Conservation (phyloP, 2,797 vertebrate species). For the Schizopygopsis malacanthus region DNA sequence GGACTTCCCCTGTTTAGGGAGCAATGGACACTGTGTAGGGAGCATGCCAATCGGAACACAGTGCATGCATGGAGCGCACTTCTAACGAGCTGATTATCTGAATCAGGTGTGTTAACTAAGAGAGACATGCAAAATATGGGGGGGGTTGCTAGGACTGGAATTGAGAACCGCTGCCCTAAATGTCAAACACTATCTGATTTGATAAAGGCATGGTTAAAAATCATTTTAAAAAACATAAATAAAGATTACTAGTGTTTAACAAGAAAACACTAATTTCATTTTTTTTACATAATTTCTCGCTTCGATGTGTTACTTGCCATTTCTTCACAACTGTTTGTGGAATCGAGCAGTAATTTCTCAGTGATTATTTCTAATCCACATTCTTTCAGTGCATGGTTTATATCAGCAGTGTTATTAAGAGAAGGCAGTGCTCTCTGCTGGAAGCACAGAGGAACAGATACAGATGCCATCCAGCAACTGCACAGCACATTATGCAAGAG, state of each 20-base stretch:
- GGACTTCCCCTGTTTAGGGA: too few species aligned
- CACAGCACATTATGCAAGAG: not conserved
- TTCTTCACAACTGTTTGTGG: not conserved
- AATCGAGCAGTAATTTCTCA: not conserved
- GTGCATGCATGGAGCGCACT: too few species aligned
- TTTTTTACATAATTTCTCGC: not conserved
- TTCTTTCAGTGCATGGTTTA: not conserved
- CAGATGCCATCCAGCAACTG: not conserved
- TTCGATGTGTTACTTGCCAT: not conserved
- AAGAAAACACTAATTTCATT: not conserved
- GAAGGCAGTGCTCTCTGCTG: conserved; percentile 57
- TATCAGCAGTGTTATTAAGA: conserved; percentile 3
- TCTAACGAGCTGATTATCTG: too few species aligned
- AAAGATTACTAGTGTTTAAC: not conserved
- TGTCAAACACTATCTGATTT: too few species aligned
- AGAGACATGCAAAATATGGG: too few species aligned
- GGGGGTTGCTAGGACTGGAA: too few species aligned
- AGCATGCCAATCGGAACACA: too few species aligned
- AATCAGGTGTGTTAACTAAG: too few species aligned
- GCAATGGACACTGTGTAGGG: too few species aligned
- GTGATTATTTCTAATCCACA: not conserved
- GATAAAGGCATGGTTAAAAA: too few species aligned
- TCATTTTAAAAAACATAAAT: not conserved
- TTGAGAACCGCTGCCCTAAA: too few species aligned
- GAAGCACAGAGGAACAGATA: not conserved